A percentile compares a stretch with the other conserved stretches of the same genome.
Evolutionary conservation across 2,113 vertebrate species (phyloP).

Genomic region (Micronycteris hirsuta): DNA sequence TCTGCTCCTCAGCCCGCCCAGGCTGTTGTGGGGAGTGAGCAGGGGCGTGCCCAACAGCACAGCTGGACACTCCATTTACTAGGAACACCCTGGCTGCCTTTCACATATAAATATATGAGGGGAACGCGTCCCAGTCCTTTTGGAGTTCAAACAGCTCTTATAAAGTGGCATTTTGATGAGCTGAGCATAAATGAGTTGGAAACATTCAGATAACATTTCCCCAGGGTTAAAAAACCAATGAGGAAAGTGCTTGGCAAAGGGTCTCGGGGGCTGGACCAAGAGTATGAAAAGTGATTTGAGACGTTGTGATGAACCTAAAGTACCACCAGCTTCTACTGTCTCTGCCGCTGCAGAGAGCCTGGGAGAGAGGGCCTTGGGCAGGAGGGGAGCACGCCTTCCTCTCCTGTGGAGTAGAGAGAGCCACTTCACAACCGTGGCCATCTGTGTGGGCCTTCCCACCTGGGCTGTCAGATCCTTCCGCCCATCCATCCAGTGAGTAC

Average conservation of each 20-base stretch:
- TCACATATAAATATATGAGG: constrained; percentile 22
- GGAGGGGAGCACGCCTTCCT: background rate
- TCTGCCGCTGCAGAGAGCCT: background rate
- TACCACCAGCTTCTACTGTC: constrained; percentile 20
- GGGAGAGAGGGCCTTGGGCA: background rate
- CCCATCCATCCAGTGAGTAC: background rate
- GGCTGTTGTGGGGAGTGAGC: background rate
- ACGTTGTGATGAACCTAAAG: constrained; percentile 38
- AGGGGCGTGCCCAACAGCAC: background rate
- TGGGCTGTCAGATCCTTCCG: background rate
- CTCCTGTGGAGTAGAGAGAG: background rate
- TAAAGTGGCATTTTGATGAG: constrained; percentile 73
- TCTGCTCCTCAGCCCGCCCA: background rate
- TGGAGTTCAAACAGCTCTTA: constrained; percentile 50
- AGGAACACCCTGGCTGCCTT: constrained; percentile 21
- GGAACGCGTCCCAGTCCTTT: constrained; percentile 55
- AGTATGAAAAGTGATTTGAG: constrained; percentile 61
- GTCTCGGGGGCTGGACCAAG: constrained; percentile 39
- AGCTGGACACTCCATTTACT: background rate
- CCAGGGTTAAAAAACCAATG: constrained; percentile 45
- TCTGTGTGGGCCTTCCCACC: background rate
- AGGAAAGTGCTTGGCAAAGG: constrained; percentile 53
- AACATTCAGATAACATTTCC: constrained; percentile 70
- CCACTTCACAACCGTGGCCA: background rate
- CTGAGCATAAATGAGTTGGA: constrained; percentile 68